phyloP scores from a whole-genome alignment of 2,888 invertebrate genomes.

The Eudiplozoon nipponicum region DNA sequence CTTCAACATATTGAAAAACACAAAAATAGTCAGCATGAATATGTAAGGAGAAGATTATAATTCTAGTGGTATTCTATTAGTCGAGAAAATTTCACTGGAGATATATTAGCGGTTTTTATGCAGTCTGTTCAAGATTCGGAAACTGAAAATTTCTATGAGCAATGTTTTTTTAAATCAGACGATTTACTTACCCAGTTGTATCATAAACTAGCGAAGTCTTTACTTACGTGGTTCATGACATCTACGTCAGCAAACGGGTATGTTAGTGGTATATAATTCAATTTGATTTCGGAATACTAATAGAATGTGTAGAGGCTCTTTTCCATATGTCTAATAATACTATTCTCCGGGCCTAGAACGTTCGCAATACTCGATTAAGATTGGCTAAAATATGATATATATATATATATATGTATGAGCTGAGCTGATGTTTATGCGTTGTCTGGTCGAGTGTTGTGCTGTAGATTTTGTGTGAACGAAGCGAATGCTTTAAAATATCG shows the following conservation, averaged over 20 bases:
- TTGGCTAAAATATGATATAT: no score
- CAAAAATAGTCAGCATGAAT: background rate
- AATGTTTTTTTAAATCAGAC: slow-evolving; percentile 45
- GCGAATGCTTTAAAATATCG: no score
- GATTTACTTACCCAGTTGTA: slow-evolving; percentile 58
- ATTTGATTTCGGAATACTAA: no score
- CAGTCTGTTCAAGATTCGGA: slow-evolving; percentile 34
- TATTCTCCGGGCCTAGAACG: no score
- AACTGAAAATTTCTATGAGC: slow-evolving; percentile 40
- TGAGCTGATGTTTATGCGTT: no score
- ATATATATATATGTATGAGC: no score
- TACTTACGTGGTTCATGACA: slow-evolving; percentile 59
- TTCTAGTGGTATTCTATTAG: slow-evolving; percentile 11
- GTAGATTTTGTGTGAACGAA: no score
- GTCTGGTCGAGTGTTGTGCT: no score
- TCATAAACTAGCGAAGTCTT: slow-evolving; percentile 50
- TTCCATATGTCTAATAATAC: no score
- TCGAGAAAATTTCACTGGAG: background rate
- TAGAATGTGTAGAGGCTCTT: no score
- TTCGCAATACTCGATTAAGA: no score
- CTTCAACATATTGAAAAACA: slow-evolving; percentile 3
- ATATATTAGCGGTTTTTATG: slow-evolving; percentile 2
- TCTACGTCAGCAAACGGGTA: slow-evolving; percentile 76
- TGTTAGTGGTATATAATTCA: no score
- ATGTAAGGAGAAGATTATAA: background rate